phyloP scores from a whole-genome alignment of 30 jellyfish, hydroid and myxozoan genomes.

The Hydra vulgaris region DNA sequence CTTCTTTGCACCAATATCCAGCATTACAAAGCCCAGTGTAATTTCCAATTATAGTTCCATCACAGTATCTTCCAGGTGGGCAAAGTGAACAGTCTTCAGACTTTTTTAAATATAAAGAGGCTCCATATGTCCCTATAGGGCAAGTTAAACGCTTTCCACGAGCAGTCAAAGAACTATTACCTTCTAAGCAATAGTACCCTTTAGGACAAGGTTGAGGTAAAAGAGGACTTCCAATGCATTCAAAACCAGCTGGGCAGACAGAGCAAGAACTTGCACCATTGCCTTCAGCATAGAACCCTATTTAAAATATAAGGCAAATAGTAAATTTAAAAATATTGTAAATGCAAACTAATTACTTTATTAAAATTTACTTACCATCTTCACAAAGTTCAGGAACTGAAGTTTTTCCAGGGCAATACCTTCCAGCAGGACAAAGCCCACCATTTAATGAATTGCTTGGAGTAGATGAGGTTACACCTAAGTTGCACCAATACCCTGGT shows the following conservation, averaged over 20 bases:
- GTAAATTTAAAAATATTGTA: too few relatives aligned
- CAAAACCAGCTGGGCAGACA: constrained; percentile 91
- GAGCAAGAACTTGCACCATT: constrained; percentile 57
- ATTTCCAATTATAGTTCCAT: constrained; percentile 23
- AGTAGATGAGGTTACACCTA: constrained; percentile 63
- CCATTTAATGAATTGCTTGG: constrained; percentile 82
- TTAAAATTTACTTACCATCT: constrained; percentile 37
- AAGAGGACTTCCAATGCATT: constrained; percentile 60
- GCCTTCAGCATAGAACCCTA: constrained; percentile 31
- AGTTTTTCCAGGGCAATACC: constrained; percentile 60
- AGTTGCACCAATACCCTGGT: constrained; percentile 84
- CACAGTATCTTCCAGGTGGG: constrained; percentile 81
- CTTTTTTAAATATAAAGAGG: constrained; percentile 34
- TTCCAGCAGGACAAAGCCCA: constrained; percentile 93
- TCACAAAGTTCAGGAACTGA: constrained; percentile 58
- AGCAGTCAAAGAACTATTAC: constrained; percentile 37
- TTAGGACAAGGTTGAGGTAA: constrained; percentile 68
- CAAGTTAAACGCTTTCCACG: constrained; percentile 55
- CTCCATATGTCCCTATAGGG: constrained; percentile 86
- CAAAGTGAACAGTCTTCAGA: constrained; percentile 60
- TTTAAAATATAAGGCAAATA: not conserved
- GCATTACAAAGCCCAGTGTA: constrained; percentile 89
- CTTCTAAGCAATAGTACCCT: constrained; percentile 88
- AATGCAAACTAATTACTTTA: too few relatives aligned
- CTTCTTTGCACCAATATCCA: constrained; percentile 75